A percentile compares a stretch with the other conserved stretches of the same genome.
Evolutionary conservation across 2,113 vertebrate genomes (phyloP).

Genomic region (Corythoichthys haematopterus): DNA sequence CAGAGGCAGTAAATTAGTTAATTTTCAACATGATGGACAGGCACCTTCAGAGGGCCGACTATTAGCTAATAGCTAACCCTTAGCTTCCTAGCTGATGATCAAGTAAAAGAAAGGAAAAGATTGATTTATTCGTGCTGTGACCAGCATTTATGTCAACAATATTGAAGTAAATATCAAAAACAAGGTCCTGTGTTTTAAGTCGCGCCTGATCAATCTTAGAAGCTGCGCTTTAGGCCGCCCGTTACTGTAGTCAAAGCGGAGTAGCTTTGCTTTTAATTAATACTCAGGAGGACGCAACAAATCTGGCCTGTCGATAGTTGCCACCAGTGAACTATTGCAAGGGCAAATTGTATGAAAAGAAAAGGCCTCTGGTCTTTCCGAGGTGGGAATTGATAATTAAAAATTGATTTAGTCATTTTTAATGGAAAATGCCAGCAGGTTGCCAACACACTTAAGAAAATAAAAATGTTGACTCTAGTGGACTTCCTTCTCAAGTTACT

Average conservation of each 20-base stretch:
- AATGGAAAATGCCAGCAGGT: background rate
- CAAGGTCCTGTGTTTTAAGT: background rate
- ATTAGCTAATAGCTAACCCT: too few species aligned
- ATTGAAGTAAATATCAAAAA: background rate
- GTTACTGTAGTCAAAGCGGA: background rate
- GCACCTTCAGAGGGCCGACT: too few species aligned
- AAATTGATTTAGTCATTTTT: constrained; percentile 5
- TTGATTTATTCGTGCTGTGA: background rate
- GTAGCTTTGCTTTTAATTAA: constrained; percentile 9
- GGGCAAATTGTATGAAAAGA: background rate
- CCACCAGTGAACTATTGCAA: background rate
- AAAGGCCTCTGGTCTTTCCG: constrained; percentile 1
- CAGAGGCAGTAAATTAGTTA: too few species aligned
- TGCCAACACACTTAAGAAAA: background rate
- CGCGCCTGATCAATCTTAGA: constrained; percentile 2
- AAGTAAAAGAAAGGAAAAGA: background rate
- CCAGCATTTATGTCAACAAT: background rate
- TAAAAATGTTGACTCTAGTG: background rate
- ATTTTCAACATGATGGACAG: too few species aligned
- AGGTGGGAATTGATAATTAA: background rate
- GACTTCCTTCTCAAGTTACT: background rate
- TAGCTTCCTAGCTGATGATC: too few species aligned
- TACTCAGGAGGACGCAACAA: constrained; percentile 15
- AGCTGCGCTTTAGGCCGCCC: background rate
- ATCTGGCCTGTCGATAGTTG: constrained; percentile 4